Conservation (phyloP, 2,113 vertebrate genomes). For the Athene noctua region DNA sequence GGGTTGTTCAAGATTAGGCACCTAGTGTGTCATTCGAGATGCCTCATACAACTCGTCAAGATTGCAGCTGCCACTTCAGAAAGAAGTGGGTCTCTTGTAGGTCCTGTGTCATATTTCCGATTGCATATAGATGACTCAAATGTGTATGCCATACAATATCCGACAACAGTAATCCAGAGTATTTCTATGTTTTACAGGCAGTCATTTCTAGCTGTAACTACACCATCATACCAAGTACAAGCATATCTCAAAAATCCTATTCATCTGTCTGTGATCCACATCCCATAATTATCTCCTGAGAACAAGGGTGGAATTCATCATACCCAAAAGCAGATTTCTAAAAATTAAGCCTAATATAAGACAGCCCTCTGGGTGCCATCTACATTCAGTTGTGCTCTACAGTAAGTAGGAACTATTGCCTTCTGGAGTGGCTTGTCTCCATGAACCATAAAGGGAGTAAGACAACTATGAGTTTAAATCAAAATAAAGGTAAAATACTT, state of each 20-base stretch:
- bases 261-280: neutral
- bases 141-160: neutral
- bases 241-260: neutral
- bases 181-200: neutral
- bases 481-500: neutral
- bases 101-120: neutral
- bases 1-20: neutral
- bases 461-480: neutral
- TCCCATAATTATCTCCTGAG: neutral
- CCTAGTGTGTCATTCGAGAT: neutral
- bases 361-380: neutral
- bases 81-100: neutral
- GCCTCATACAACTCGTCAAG: neutral
- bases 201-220: neutral
- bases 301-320: neutral
- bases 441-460: neutral
- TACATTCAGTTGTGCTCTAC: neutral
- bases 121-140: neutral
- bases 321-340: neutral
- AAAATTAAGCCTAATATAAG: neutral
- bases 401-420: neutral
- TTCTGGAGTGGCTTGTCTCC: neutral
- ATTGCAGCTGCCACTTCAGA: constrained; percentile 21
- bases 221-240: neutral
- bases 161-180: neutral